These are phyloP conservation scores for Drosophila orena DNA, from an alignment of 1,140 invertebrate genomes.

Conservation along the genomic window DNA sequence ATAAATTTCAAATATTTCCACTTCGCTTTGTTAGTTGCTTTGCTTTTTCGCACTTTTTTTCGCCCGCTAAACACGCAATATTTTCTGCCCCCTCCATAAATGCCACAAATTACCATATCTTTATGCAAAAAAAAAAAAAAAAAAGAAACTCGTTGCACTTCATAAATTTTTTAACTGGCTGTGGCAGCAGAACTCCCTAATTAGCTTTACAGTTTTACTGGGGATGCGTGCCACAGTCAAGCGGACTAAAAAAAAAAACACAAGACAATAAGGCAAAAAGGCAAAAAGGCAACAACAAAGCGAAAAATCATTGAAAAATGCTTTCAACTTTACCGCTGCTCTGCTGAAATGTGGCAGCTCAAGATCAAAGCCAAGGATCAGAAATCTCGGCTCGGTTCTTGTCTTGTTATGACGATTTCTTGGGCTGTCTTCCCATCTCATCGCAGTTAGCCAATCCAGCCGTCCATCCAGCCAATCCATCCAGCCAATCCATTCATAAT, in stretches of 20 bases:
- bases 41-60: conserved; percentile 63
- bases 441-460: conserved; percentile 15
- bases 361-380: conserved; percentile 82
- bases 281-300: conserved; percentile 5
- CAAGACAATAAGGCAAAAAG: background rate
- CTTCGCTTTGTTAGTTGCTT: conserved; percentile 62
- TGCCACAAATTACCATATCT: conserved; percentile 52
- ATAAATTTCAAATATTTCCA: conserved; percentile 61
- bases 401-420: conserved; percentile 78
- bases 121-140: conserved; percentile 41
- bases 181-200: conserved; percentile 49
- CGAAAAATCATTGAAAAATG: conserved; percentile 48
- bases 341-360: conserved; percentile 62
- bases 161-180: conserved; percentile 78
- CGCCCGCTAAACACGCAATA: conserved; percentile 54
- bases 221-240: conserved; percentile 50
- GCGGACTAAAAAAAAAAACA: conserved; percentile 8
- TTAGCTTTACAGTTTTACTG: conserved; percentile 68
- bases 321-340: conserved; percentile 71
- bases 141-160: conserved; percentile 74
- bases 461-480: conserved; percentile 21
- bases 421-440: conserved; percentile 19
- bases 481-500: conserved; percentile 71
- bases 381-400: conserved; percentile 55
- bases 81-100: background rate